Percentiles rank a stretch among this genome's conserved stretches.
Evolutionary conservation across 2,113 vertebrate species (phyloP).

Genomic region (Cochlearius cochlearius): DNA sequence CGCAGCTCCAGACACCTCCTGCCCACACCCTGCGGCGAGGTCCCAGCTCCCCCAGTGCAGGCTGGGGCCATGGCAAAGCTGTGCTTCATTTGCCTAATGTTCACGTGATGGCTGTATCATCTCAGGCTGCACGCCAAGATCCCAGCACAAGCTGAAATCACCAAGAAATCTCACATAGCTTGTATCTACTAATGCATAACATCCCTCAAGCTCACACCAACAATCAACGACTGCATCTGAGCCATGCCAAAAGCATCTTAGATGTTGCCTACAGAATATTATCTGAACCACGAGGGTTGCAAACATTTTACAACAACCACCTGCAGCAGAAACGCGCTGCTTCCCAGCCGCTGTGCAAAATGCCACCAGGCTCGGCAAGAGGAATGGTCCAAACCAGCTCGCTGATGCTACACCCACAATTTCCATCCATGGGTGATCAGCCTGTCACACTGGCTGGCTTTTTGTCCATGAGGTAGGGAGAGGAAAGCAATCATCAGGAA

Average conservation of each 20-base stretch:
- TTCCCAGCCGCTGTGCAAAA: background rate
- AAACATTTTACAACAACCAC: too few species aligned
- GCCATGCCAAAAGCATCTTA: background rate
- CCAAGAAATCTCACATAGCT: background rate
- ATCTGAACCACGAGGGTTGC: background rate
- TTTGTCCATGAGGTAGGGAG: background rate
- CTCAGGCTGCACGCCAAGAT: background rate
- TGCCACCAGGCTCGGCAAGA: too few species aligned
- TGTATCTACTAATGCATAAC: background rate
- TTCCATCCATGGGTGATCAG: background rate
- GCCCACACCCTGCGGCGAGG: fast-evolving
- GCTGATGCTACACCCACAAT: fast-evolving
- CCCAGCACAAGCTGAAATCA: background rate
- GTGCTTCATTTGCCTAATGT: background rate
- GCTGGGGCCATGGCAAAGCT: background rate
- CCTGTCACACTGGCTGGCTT: background rate
- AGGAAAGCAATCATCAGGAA: background rate
- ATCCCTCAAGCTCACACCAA: background rate
- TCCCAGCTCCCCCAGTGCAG: background rate
- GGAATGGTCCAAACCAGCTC: background rate
- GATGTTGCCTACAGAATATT: background rate
- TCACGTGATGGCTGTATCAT: background rate
- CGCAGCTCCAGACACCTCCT: background rate
- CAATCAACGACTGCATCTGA: background rate
- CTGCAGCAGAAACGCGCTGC: background rate